Evolutionary conservation across 1,140 invertebrate species (phyloP).

Genomic region (Drosophila takahashii): DNA sequence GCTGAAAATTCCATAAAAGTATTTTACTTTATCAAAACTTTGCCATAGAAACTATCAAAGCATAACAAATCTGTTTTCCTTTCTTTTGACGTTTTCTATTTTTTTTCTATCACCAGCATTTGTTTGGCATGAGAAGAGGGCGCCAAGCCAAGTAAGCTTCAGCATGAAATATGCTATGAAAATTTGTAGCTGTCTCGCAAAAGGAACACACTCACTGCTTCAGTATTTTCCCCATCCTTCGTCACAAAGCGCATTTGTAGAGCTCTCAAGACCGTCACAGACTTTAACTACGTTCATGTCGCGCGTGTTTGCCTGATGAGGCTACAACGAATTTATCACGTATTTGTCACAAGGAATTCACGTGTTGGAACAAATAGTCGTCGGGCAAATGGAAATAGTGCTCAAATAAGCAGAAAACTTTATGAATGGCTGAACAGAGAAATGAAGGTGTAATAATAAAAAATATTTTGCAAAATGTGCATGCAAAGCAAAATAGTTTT

Average conservation of each 20-base stretch:
- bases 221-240: background rate
- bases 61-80: slow-evolving; percentile 23
- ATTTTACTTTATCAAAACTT: slow-evolving; percentile 14
- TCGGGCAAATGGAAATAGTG: slow-evolving; percentile 10
- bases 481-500: background rate
- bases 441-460: slow-evolving; percentile 17
- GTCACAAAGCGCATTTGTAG: slow-evolving; percentile 15
- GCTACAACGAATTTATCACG: slow-evolving; percentile 41
- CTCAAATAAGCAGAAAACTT: slow-evolving; percentile 30
- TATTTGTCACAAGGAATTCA: slow-evolving; percentile 46
- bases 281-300: slow-evolving; percentile 26
- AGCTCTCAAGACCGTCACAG: slow-evolving; percentile 15
- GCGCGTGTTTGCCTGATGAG: slow-evolving; percentile 40
- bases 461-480: slow-evolving; percentile 1
- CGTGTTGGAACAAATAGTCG: slow-evolving; percentile 42
- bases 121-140: background rate
- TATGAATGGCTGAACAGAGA: slow-evolving; percentile 22
- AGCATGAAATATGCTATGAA: slow-evolving; percentile 31
- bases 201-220: slow-evolving; percentile 12
- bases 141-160: background rate
- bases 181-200: slow-evolving; percentile 21
- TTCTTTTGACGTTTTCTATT: slow-evolving; percentile 10
- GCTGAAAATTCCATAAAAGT: slow-evolving; percentile 3
- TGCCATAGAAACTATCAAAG: slow-evolving; percentile 33
- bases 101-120: background rate